phyloP scores from a whole-genome alignment of 1,140 invertebrate genomes.

The Arion vulgaris region DNA sequence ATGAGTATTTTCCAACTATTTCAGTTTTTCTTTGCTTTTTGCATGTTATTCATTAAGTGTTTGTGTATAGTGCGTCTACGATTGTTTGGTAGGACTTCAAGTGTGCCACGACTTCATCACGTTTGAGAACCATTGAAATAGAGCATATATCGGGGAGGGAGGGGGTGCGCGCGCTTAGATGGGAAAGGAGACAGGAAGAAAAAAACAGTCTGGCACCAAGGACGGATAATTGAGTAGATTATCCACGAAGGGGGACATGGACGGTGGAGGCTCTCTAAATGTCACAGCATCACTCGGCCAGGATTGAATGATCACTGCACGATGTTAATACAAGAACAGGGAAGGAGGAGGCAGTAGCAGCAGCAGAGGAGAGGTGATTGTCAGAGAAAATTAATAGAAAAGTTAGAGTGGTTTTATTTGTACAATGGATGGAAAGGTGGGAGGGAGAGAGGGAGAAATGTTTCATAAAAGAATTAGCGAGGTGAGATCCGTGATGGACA shows the following conservation, averaged over 20 bases:
- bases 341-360: no score
- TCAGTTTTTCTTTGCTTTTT: no score
- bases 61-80: no score
- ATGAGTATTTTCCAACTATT: no score
- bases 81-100: no score
- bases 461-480: not conserved
- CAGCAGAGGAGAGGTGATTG: not conserved
- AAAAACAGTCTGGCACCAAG: slow-evolving; percentile 17
- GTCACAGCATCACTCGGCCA: slow-evolving; percentile 27
- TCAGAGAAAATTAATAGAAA: slow-evolving; percentile 6
- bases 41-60: no score
- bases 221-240: slow-evolving; percentile 33
- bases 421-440: not conserved
- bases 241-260: not conserved
- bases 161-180: no score
- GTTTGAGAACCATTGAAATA: no score
- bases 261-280: slow-evolving; percentile 8
- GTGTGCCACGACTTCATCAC: no score
- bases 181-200: not conserved
- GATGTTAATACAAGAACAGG: not conserved
- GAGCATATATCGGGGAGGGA: no score
- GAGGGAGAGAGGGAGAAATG: not conserved
- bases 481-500: not conserved
- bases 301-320: slow-evolving; percentile 26
- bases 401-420: not conserved